These are phyloP conservation scores for Antechinus flavipes DNA, from an alignment of 2,113 vertebrate genomes.

Conservation along the genomic window DNA sequence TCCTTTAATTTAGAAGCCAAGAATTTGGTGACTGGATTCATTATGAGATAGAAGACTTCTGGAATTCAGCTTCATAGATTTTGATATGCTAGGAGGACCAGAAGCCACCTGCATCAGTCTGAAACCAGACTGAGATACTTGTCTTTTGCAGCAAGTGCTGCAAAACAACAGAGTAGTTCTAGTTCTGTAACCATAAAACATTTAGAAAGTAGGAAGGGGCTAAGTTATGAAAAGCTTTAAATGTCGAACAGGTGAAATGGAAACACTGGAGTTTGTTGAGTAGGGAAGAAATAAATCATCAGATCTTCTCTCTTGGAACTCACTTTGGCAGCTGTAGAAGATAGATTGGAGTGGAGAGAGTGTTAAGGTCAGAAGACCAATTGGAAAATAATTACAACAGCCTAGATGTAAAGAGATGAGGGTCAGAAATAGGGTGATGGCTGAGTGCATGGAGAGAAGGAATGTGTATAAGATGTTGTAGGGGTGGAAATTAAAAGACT, in stretches of 20 bases:
- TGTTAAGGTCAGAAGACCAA: not conserved
- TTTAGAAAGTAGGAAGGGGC: not conserved
- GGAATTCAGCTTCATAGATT: not conserved
- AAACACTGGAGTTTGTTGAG: not conserved
- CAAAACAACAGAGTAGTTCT: not conserved
- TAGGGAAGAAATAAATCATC: not conserved
- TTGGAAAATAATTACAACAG: not conserved
- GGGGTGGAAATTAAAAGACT: not conserved
- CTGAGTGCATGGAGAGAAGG: not conserved
- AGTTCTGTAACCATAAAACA: not conserved
- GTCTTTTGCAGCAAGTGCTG: not conserved
- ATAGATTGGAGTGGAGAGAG: not conserved
- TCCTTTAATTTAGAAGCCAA: rapidly evolving
- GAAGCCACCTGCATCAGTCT: not conserved
- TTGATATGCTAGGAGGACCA: not conserved
- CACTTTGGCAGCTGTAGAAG: not conserved
- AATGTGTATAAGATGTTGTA: not conserved
- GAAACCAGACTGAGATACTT: not conserved
- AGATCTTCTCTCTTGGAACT: not conserved
- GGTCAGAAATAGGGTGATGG: not conserved
- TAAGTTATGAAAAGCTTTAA: not conserved
- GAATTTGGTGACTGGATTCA: not conserved
- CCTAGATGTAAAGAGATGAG: not conserved
- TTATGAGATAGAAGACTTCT: not conserved
- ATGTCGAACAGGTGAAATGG: not conserved